Conservation (phyloP, 53 echinoderm and acorn worm genomes). For the Paracentrotus lividus region DNA sequence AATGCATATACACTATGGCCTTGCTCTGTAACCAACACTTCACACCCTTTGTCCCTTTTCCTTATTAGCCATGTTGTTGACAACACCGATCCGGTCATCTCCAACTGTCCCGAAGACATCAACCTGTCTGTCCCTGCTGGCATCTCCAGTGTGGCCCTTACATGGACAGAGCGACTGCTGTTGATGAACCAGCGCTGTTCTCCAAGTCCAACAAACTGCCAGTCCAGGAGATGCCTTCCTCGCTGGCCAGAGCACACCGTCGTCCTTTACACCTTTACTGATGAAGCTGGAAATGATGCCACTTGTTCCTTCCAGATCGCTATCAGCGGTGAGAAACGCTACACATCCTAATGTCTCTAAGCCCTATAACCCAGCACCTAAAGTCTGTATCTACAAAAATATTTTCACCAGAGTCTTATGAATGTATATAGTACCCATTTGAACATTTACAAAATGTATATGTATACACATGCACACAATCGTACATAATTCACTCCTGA, state of each 20-base stretch:
- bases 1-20: not conserved
- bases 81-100: slow-evolving; percentile 69
- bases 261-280: slow-evolving; percentile 73
- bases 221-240: slow-evolving; percentile 64
- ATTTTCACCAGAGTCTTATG: not conserved
- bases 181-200: slow-evolving; percentile 70
- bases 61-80: slow-evolving; percentile 40
- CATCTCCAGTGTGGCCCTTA: slow-evolving; percentile 43
- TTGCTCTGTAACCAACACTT: not conserved
- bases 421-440: no score
- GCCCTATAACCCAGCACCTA: no score
- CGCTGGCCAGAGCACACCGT: slow-evolving; percentile 64
- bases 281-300: slow-evolving; percentile 66
- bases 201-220: not conserved
- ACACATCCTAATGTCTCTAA: not conserved
- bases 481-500: no score
- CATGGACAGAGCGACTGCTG: slow-evolving; percentile 72
- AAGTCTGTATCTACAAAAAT: not conserved
- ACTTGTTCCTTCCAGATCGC: slow-evolving; percentile 56
- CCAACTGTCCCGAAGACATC: slow-evolving; percentile 67
- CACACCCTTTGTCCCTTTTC: not conserved
- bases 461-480: no score
- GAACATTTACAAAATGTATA: no score
- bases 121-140: slow-evolving; percentile 33
- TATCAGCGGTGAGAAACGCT: slow-evolving; percentile 33